Conservation (phyloP, 2,113 vertebrate genomes). For the Rhinoderma darwinii region DNA sequence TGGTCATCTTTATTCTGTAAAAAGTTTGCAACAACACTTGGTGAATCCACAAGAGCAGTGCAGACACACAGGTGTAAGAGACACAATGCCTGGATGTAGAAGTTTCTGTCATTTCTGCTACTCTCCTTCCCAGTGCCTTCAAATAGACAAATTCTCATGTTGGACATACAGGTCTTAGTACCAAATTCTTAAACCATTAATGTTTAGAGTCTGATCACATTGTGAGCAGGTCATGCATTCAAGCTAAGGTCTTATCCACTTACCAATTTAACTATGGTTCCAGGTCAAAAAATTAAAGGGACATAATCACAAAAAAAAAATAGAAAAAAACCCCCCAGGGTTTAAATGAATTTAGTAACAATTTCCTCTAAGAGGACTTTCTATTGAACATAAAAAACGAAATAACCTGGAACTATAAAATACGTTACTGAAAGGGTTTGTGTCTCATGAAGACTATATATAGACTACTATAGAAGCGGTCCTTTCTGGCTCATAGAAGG, state of each 20-base stretch:
- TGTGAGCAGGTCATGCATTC: conserved; percentile 8
- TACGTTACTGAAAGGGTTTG: no score
- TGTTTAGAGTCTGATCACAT: background rate
- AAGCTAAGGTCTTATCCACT: background rate
- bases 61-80: background rate
- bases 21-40: background rate
- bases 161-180: background rate
- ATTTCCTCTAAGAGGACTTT: no score
- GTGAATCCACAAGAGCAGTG: background rate
- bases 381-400: no score
- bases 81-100: background rate
- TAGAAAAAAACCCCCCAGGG: no score
- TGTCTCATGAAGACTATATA: no score
- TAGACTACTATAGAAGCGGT: no score
- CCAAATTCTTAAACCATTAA: background rate
- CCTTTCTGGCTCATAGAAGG: no score
- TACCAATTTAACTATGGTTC: background rate
- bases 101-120: background rate
- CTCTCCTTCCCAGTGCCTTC: background rate
- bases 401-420: no score
- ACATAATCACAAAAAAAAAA: background rate
- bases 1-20: conserved; percentile 95
- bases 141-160: background rate
- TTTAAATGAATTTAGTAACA: background rate
- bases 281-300: background rate